Base-by-base conservation (phyloP, 2,888 invertebrate genomes). In the Galerucella nymphaeae region DNA sequence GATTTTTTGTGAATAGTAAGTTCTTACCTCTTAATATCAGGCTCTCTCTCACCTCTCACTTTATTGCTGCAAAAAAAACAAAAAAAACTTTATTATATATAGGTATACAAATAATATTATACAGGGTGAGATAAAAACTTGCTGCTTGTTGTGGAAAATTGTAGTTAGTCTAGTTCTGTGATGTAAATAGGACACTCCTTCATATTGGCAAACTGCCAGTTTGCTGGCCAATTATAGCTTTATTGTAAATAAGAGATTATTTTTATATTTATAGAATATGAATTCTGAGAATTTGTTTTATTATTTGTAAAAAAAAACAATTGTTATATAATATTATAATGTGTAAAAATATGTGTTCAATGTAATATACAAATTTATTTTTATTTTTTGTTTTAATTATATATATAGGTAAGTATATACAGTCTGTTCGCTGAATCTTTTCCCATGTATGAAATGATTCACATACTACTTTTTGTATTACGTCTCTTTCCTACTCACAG, bases 221-320 rank as follows among this genome's bases (percentile, higher is more conserved):
- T 61, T 67, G 68, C 61, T 20, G 13, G 55, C 8, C 30, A 58
- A 66, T n/a, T n/a, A n/a, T 71, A 76, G 72, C 76, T 72, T 76
- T 71, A 73, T 63, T 72, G 61, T 66, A 58, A 23, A 67, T 67
- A 67, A 20, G 16, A 72, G 63, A 71, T 16, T n/a, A 61, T 64
- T 65, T 72, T 72, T 70, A 70, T 72, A 72, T 61, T 59, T 45
- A 63, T 64, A 59, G 30, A 59, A 55, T 55, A 13, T 72, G 45
- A 67, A 72, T 72, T 66, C 72, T 57, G 67, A 72, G 67, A 72
- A 67, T 72, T 63, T 58, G 45, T 67, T 67, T 67, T 57, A 59
- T 42, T 38, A 18, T 30, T 58, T 55, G 23, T 8, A 10, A 68
- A 41, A 71, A 69, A 69, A 68, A 50, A 71, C 71, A 67, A 50